These are phyloP conservation scores for Coptodon bakossiorum DNA, from an alignment of 2,113 vertebrate genomes.

Conservation along the genomic window DNA sequence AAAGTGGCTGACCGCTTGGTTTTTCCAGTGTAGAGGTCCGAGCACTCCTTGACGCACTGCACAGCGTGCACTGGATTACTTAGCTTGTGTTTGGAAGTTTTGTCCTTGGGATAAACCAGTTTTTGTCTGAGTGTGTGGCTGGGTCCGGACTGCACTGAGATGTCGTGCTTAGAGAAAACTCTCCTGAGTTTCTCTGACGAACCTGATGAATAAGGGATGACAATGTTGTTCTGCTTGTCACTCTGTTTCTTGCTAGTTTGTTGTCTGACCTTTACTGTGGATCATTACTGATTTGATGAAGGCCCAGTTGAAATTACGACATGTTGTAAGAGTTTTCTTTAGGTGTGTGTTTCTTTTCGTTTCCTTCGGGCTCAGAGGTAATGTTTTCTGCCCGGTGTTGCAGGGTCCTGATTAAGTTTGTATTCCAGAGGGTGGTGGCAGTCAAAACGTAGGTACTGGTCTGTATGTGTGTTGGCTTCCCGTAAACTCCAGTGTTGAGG, in stretches of 20 bases:
- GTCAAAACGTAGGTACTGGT: neutral
- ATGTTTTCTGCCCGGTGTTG: neutral
- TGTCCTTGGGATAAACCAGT: neutral
- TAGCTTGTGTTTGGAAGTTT: neutral
- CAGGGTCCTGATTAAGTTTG: neutral
- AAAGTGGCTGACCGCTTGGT: neutral
- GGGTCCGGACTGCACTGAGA: neutral
- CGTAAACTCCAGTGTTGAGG: neutral
- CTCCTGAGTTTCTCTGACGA: neutral
- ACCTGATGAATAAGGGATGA: neutral
- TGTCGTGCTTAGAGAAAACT: neutral
- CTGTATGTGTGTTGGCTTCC: neutral
- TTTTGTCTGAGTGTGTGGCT: neutral
- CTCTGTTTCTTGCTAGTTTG: neutral
- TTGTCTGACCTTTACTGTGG: neutral
- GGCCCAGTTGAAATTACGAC: neutral
- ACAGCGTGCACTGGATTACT: neutral
- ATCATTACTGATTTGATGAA: neutral
- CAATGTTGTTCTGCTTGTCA: neutral
- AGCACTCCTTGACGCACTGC: neutral
- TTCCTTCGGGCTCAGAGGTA: neutral
- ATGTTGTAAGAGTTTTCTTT: neutral
- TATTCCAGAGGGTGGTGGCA: neutral
- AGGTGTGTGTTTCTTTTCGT: neutral
- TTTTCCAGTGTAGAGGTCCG: neutral